Conservation (phyloP, 2,797 vertebrate species). For the Anas georgica region DNA sequence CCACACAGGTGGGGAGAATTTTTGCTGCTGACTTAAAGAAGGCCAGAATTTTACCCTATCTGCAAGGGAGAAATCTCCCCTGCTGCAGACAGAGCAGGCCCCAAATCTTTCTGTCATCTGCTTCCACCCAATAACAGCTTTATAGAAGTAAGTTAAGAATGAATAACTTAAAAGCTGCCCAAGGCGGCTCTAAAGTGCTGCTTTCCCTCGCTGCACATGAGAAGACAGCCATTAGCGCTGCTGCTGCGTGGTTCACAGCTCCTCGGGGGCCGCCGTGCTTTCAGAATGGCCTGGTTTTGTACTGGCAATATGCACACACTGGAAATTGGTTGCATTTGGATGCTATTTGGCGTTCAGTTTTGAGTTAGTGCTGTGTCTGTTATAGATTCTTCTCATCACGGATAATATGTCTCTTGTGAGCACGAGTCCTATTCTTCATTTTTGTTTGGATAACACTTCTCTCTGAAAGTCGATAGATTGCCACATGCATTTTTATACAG, state of each 20-base stretch:
- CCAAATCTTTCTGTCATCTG: conserved; percentile 23
- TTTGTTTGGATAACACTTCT: conserved; percentile 58
- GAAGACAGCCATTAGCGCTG: conserved; percentile 63
- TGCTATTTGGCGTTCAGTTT: conserved; percentile 45
- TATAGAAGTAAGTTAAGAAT: conserved; percentile 52
- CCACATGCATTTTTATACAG: conserved; percentile 21
- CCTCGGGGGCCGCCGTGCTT: conserved; percentile 29
- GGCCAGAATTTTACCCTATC: neutral
- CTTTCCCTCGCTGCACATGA: conserved; percentile 46
- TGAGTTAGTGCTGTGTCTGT: conserved; percentile 61
- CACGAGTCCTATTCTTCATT: conserved; percentile 46
- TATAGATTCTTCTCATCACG: conserved; percentile 52
- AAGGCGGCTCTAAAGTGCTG: conserved; percentile 61
- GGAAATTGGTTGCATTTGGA: conserved; percentile 61
- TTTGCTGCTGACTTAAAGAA: neutral
- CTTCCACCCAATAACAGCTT: conserved; percentile 52
- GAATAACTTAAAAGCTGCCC: conserved; percentile 61
- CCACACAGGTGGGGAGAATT: neutral
- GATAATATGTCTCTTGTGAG: conserved; percentile 52
- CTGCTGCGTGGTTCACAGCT: conserved; percentile 65
- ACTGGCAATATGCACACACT: conserved; percentile 41
- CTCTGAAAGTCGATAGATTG: conserved; percentile 7
- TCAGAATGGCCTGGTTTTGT: conserved; percentile 61
- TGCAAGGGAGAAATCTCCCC: neutral
- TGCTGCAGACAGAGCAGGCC: neutral